Conservation (phyloP, 2,888 invertebrate genomes). For the Pherbina coryleti region DNA sequence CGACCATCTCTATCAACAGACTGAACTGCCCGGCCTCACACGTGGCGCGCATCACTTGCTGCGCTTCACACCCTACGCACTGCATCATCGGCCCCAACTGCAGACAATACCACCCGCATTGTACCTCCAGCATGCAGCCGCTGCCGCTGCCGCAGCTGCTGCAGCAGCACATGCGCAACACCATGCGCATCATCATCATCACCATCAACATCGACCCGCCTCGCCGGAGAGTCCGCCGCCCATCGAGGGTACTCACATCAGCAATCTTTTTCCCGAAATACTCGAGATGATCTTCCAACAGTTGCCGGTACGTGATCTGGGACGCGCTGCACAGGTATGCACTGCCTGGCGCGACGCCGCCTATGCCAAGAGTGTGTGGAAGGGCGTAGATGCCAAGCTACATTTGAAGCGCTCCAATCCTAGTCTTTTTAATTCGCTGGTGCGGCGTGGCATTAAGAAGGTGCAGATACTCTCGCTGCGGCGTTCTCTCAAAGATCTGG, state of each 20-base stretch:
- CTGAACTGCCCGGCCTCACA: slow-evolving; percentile 68
- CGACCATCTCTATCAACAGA: slow-evolving; percentile 67
- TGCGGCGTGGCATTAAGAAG: slow-evolving; percentile 87
- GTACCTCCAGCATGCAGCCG: slow-evolving; percentile 61
- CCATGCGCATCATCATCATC: slow-evolving; percentile 65
- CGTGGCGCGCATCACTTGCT: slow-evolving; percentile 68
- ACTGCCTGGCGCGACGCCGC: slow-evolving; percentile 92
- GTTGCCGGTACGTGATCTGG: slow-evolving; percentile 88
- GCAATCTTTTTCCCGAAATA: slow-evolving; percentile 91
- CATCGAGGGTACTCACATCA: slow-evolving; percentile 80
- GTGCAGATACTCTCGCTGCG: slow-evolving; percentile 90
- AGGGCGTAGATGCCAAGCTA: slow-evolving; percentile 91
- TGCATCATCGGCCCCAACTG: slow-evolving; percentile 76
- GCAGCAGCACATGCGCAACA: slow-evolving; percentile 64
- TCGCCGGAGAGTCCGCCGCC: slow-evolving; percentile 70
- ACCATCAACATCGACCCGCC: slow-evolving; percentile 64
- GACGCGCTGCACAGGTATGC: slow-evolving; percentile 91
- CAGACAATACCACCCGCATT: slow-evolving; percentile 64
- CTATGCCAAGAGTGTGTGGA: slow-evolving; percentile 93
- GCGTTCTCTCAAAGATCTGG: slow-evolving; percentile 85
- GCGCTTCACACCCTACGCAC: slow-evolving; percentile 74
- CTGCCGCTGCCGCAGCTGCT: slow-evolving; percentile 54
- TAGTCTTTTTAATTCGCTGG: slow-evolving; percentile 86
- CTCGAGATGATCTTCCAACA: slow-evolving; percentile 92
- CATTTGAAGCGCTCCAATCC: slow-evolving; percentile 88